phyloP scores from a whole-genome alignment of 2,113 vertebrate species.

The Budorcas taxicolor region DNA sequence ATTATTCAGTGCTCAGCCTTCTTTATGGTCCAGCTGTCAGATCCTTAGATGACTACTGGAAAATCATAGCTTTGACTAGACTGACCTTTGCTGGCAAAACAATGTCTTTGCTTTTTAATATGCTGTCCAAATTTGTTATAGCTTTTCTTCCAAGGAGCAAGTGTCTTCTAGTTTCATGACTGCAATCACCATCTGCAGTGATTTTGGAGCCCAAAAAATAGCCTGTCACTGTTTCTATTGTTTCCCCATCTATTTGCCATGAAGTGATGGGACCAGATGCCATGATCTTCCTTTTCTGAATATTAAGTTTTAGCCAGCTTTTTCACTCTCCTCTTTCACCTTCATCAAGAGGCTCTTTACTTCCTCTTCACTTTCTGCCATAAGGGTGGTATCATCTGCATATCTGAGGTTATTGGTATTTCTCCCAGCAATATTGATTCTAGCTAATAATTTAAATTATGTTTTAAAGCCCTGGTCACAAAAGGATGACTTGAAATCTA shows the following conservation, averaged over 20 bases:
- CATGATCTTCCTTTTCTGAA: background rate
- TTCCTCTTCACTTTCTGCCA: background rate
- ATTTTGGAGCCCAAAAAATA: background rate
- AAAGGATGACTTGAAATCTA: background rate
- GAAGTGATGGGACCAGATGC: background rate
- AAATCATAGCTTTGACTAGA: background rate
- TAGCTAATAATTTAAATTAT: background rate
- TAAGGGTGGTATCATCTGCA: background rate
- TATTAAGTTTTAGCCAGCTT: background rate
- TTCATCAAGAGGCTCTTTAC: background rate
- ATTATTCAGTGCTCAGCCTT: background rate
- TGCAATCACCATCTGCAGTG: background rate
- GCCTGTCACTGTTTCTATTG: background rate
- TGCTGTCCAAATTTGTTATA: background rate
- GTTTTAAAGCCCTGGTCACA: background rate
- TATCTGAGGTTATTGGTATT: background rate
- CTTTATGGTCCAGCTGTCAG: background rate
- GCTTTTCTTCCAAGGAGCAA: background rate
- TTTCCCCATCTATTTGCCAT: background rate
- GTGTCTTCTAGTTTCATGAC: background rate
- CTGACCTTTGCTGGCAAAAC: background rate
- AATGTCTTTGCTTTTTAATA: background rate
- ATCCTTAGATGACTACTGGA: background rate
- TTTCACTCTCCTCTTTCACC: background rate
- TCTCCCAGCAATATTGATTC: background rate